Percentiles rank a stretch among this genome's conserved stretches.
Evolutionary conservation across 2,888 invertebrate genomes (phyloP).

Genomic region (Neocrepidodera transversa): DNA sequence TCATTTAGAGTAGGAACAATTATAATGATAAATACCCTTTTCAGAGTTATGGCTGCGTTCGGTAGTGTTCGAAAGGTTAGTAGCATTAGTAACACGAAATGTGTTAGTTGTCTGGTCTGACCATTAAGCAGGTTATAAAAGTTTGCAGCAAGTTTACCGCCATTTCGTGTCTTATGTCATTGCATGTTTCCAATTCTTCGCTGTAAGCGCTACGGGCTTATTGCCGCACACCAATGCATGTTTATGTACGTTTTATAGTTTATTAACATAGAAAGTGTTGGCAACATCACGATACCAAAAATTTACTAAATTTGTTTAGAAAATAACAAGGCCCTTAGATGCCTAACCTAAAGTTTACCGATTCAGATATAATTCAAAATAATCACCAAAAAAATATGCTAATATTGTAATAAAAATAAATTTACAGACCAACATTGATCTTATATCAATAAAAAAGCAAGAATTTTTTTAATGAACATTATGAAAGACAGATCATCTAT

Average conservation of each 20-base stretch:
- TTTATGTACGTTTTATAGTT: constrained; percentile 31
- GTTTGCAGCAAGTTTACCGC: constrained; percentile 22
- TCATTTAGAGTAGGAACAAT: constrained; percentile 14
- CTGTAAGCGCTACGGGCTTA: constrained; percentile 22
- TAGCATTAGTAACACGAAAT: constrained; percentile 29
- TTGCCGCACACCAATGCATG: constrained; percentile 27
- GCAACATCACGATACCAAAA: constrained; percentile 21
- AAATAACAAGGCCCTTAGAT: not conserved
- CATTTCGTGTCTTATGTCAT: constrained; percentile 38
- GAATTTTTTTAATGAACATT: no score
- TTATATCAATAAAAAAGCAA: no score
- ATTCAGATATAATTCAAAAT: no score
- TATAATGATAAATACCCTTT: constrained; percentile 21
- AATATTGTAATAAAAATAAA: no score
- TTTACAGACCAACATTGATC: no score
- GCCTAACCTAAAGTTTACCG: no score
- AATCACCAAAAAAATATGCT: no score
- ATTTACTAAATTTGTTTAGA: constrained; percentile 5
- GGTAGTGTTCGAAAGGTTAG: constrained; percentile 8
- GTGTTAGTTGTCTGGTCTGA: constrained; percentile 25
- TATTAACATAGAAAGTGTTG: constrained; percentile 29
- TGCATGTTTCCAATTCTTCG: constrained; percentile 34
- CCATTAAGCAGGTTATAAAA: constrained; percentile 30
- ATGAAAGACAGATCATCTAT: no score
- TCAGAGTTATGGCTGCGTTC: constrained; percentile 4